These are phyloP conservation scores for Bos indicus DNA, from an alignment of 2,113 vertebrate genomes.

Conservation along the genomic window DNA sequence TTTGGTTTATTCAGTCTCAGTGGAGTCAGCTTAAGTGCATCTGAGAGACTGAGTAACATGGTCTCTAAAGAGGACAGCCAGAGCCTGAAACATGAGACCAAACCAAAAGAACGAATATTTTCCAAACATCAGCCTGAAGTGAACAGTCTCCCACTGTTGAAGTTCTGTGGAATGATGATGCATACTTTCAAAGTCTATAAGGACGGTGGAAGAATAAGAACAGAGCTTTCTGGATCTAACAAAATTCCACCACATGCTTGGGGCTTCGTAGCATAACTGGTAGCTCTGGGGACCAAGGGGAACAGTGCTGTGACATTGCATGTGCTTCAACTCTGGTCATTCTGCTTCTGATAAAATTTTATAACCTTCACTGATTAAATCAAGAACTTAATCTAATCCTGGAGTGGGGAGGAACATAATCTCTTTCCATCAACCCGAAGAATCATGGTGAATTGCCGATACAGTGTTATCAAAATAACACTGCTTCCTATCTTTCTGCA, in stretches of 20 bases:
- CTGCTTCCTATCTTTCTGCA: neutral
- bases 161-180: constrained; percentile 1
- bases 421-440: neutral
- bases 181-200: neutral
- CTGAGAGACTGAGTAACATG: neutral
- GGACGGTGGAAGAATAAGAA: neutral
- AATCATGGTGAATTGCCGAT: neutral
- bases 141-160: neutral
- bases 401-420: neutral
- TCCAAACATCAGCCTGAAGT: constrained; percentile 7
- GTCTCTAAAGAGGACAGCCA: neutral
- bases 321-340: neutral
- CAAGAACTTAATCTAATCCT: constrained; percentile 3
- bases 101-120: neutral
- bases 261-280: neutral
- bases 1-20: neutral
- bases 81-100: neutral
- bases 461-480: neutral
- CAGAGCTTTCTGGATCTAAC: neutral
- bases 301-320: neutral
- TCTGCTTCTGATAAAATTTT: neutral
- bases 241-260: neutral
- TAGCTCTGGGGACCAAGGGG: neutral
- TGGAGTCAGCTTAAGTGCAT: neutral
- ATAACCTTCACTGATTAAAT: neutral